Evolutionary conservation across 2,797 vertebrate species (phyloP).

Genomic region (Pachyuromys duprasi): DNA sequence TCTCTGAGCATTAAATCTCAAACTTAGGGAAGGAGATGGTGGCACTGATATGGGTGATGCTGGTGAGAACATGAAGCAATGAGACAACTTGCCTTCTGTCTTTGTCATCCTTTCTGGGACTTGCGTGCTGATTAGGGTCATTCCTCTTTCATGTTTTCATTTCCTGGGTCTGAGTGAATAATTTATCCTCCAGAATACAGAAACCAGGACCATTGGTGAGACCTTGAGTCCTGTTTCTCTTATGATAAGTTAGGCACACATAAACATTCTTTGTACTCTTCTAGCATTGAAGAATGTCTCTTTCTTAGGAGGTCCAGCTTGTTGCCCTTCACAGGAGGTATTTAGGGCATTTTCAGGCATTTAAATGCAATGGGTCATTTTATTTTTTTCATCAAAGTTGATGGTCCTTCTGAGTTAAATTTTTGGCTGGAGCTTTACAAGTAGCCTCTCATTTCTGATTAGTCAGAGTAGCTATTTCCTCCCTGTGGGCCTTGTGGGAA

Average conservation of each 20-base stretch:
- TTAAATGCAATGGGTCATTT: not conserved
- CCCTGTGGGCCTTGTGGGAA: not conserved
- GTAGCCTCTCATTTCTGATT: not conserved
- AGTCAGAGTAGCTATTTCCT: not conserved
- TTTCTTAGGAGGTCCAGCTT: not conserved
- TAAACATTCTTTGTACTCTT: not conserved
- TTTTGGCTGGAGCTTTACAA: not conserved
- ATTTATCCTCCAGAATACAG: not conserved
- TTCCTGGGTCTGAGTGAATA: not conserved
- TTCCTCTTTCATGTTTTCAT: not conserved
- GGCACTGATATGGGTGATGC: not conserved
- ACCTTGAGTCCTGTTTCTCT: not conserved
- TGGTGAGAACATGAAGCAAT: not conserved
- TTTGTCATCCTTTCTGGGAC: not conserved
- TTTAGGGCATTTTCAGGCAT: not conserved
- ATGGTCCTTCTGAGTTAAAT: not conserved
- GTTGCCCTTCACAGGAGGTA: not conserved
- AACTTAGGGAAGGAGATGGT: not conserved
- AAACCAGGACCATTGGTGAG: not conserved
- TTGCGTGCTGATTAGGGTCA: not conserved
- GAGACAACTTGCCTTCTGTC: not conserved
- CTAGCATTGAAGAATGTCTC: not conserved
- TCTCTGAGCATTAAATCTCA: slow-evolving; percentile 32
- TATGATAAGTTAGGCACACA: not conserved
- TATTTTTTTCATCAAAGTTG: not conserved